phyloP scores from a whole-genome alignment of 1,140 invertebrate genomes.

The Penaeus indicus region DNA sequence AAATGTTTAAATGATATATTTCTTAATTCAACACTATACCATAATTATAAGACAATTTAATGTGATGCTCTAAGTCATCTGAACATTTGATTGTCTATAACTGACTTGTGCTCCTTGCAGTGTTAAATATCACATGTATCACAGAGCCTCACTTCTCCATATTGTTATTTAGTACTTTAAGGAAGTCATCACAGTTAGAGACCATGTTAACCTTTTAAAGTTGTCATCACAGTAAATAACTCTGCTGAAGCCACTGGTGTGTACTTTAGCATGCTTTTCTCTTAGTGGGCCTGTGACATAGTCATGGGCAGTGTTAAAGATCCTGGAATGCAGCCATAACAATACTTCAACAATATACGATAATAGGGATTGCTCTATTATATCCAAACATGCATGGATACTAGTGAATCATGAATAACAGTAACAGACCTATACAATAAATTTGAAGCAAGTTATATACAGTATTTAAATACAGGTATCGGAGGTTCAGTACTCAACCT shows the following conservation, averaged over 20 bases:
- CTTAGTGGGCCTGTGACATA: background rate
- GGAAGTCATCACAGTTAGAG: slow-evolving; percentile 8
- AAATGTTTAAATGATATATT: too few species aligned
- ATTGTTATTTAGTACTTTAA: background rate
- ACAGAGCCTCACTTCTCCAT: slow-evolving; percentile 18
- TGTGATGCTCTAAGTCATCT: background rate
- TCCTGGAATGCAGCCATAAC: too few species aligned
- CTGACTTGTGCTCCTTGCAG: slow-evolving; percentile 30
- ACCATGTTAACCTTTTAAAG: background rate
- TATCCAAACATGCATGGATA: too few species aligned
- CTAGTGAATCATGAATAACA: too few species aligned
- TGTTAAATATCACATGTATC: slow-evolving; percentile 33
- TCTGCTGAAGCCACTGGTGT: background rate
- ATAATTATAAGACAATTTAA: background rate
- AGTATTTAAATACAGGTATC: too few species aligned
- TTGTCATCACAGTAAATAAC: slow-evolving; percentile 24
- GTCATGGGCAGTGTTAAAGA: slow-evolving; percentile 12
- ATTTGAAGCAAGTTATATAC: too few species aligned
- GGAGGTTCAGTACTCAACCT: too few species aligned
- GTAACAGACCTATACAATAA: too few species aligned
- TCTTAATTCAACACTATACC: too few species aligned
- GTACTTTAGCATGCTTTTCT: background rate
- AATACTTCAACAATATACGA: too few species aligned
- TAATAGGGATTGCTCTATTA: too few species aligned
- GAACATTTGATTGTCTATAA: slow-evolving; percentile 28